phyloP scores from a whole-genome alignment of 2,113 vertebrate species.

The Etia nguti region DNA sequence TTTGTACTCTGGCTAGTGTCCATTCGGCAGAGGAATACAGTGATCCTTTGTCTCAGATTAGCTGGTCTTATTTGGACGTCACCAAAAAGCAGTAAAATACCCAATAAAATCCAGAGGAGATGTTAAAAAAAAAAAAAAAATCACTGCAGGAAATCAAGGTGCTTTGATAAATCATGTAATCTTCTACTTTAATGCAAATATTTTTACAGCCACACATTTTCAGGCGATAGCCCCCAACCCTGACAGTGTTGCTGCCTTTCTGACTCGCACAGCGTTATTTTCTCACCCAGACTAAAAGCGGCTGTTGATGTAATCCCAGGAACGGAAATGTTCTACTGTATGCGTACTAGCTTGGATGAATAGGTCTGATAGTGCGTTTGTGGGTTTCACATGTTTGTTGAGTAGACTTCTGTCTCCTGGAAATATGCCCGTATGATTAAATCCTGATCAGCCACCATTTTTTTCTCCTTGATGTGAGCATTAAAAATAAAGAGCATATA shows the following conservation, averaged over 20 bases:
- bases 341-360: not conserved
- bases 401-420: not conserved
- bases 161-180: not conserved
- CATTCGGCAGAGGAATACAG: slow-evolving; percentile 42
- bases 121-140: not conserved
- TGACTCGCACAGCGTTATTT: not conserved
- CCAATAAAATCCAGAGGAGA: not conserved
- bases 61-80: not conserved
- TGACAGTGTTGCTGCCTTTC: not conserved
- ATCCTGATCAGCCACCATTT: not conserved
- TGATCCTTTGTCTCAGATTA: slow-evolving; percentile 43
- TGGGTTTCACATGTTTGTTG: not conserved
- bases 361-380: not conserved
- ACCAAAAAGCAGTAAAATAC: slow-evolving; percentile 5
- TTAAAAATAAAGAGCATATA: not conserved
- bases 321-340: not conserved
- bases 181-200: not conserved
- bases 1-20: slow-evolving; percentile 27
- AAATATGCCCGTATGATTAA: not conserved
- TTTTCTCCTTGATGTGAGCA: not conserved
- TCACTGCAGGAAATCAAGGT: not conserved
- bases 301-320: slow-evolving; percentile 1
- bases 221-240: not conserved
- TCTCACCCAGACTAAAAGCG: not conserved
- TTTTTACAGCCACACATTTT: not conserved